Evolutionary conservation across 2,113 vertebrate species (phyloP).

Genomic region (Naja naja): DNA sequence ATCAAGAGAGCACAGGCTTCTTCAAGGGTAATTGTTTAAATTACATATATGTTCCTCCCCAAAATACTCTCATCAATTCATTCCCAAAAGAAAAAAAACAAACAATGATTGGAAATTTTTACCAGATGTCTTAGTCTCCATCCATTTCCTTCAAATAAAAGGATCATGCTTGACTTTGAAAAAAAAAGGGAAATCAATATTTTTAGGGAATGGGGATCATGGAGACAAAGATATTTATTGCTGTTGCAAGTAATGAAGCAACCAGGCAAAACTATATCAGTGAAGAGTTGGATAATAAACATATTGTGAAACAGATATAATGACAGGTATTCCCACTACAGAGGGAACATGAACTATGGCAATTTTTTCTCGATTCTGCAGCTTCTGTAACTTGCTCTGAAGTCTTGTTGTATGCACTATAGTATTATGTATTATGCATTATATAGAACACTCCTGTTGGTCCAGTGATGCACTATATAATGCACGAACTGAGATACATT

Average conservation of each 20-base stretch:
- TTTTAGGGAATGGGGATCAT: neutral
- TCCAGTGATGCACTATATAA: neutral
- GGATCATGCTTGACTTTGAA: constrained; percentile 31
- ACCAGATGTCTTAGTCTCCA: constrained; percentile 67
- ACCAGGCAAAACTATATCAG: neutral
- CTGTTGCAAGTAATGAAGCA: neutral
- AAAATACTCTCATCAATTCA: constrained; percentile 60
- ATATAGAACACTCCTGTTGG: neutral
- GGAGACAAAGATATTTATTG: neutral
- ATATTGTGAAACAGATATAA: neutral
- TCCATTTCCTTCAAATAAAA: constrained; percentile 55
- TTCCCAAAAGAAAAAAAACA: constrained; percentile 67
- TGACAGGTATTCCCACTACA: neutral
- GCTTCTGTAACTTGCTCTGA: neutral
- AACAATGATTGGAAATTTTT: constrained; percentile 69
- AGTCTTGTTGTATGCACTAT: neutral
- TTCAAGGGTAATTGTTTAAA: constrained; percentile 22
- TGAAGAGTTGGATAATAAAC: neutral
- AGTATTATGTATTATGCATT: neutral
- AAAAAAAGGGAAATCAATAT: too few relatives aligned
- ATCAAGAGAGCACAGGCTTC: constrained; percentile 32
- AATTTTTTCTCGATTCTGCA: accelerated
- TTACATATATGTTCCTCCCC: constrained; percentile 53
- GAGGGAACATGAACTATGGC: neutral
- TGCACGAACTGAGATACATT: accelerated